phyloP scores from a whole-genome alignment of 30 jellyfish, hydroid and myxozoan species.

The Hydractinia echinata region DNA sequence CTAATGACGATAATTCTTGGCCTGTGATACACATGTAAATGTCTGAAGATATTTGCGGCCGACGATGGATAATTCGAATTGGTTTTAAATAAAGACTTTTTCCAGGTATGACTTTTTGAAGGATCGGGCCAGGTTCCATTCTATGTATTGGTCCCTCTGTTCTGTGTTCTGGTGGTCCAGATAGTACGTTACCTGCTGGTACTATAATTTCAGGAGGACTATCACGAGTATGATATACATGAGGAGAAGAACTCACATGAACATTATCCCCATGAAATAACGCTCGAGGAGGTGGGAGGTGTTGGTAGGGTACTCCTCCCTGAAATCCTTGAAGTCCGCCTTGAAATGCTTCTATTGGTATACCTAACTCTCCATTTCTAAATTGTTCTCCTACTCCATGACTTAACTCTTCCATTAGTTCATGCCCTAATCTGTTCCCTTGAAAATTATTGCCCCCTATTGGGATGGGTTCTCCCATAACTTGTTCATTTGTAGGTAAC shows the following conservation, averaged over 20 bases:
- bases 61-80: conserved; percentile 23
- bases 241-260: conserved; percentile 6
- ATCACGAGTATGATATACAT: conserved; percentile 18
- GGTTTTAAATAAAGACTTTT: conserved; percentile 29
- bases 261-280: conserved; percentile 7
- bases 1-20: conserved; percentile 35
- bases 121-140: conserved; percentile 1
- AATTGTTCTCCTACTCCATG: neutral
- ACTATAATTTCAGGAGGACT: conserved; percentile 11
- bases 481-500: conserved; percentile 25
- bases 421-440: neutral
- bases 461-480: conserved; percentile 29
- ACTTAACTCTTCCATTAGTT: neutral
- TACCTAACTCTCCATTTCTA: conserved; percentile 23
- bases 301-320: neutral
- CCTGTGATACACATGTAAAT: conserved; percentile 24
- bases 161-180: conserved; percentile 35
- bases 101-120: conserved; percentile 30
- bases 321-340: neutral
- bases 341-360: conserved; percentile 17
- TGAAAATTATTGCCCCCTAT: conserved; percentile 5
- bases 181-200: conserved; percentile 3
- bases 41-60: conserved; percentile 6
- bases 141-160: conserved; percentile 28
- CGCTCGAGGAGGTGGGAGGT: neutral